Evolutionary conservation across 2,797 vertebrate species (phyloP), one percentile per base, ranked within the genome.

Genomic region (Spinus olivaceus): DNA sequence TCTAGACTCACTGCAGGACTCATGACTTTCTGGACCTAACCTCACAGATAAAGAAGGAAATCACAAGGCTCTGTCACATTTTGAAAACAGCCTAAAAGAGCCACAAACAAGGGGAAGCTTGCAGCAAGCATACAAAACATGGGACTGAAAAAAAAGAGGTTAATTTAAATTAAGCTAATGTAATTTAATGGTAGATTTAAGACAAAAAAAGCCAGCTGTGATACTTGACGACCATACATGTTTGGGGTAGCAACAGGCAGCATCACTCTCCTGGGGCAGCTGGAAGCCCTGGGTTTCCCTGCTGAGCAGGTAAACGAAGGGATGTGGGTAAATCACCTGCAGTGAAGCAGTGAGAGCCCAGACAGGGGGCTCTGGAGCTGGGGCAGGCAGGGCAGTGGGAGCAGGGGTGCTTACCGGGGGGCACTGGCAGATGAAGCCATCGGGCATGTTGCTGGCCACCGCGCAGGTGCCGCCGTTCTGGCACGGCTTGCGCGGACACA

Each of bases 341-440:
- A 66, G 37, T 1, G 42, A 14, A 46, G 3, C 65, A 47, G 24
- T 3, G 33, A 42, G 37, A 51, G 35, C 6, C 9, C 2, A 54
- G 59, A 12, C 57, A 64, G 22, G 39, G 56, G 25, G 17, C 22
- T 32, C 20, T 12, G 25, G 9, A 39, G 70, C 33, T 18, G 42
- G 35, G 37, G 50, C 46, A 83, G 83, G 65, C 39, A 50, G 17
- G 10, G 15, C 57, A 12, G 47, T 2, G 25, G 25, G 50, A 60
- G 82, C 20, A 22, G 8, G 16, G 0, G 19, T 47, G 92, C 99
- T 98, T 98, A 99, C 99, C 59, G 93, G 96, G 49, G 80, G 94
- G 88, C 99, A 99, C 76, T 97, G 97, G 94, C 99, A 99, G 80
- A 97, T 98, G 97, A 99, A 99, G 28, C 99, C 99, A 18, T 98